Evolutionary conservation across 1,140 invertebrate species (phyloP), one percentile per base, ranked within the genome.

Genomic region (Anoplophora glabripennis): DNA sequence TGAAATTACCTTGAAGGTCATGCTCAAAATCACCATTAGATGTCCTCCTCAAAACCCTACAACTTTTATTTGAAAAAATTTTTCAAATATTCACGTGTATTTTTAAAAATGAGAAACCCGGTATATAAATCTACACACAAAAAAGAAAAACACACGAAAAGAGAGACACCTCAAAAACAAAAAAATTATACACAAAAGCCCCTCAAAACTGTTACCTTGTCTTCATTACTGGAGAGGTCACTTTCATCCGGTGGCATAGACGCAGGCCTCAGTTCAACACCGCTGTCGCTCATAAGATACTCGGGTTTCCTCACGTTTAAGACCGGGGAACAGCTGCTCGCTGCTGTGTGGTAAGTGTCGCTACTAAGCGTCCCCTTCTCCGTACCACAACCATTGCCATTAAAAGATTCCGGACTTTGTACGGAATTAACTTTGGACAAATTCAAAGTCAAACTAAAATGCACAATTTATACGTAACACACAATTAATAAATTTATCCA

Each of bases 271-370:
- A 80, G 51, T 57, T 78, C 78, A 0, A 80, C 79, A 10, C 79
- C 79, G 58, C 79, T 80, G 62, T 80, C 79, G 42, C 77, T 77
- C 79, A 80, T 80, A 4, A 77, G 55, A 41, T 68, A 63, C 33
- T 72, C 69, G 1, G 66, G 28, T 17, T 18, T 40, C 4, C 36
- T 35, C n/a, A 36, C 44, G 5, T 42, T 7, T 7, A 34, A 42
- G n/a, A 38, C 46, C 17, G 63, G 60, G 44, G 77, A 79, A 63
- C 79, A 78, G 54, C 76, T 77, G 11, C 81, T 83, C 12, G 79
- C 74, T 0, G 88, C 87, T n/a, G 88, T 89, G 72, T 89, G 87
- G 70, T 87, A 90, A 0, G 87, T 89, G 63, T 89, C 87, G 33
- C 80, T 80, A 36, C 81, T 82, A 18, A 82, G 64, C 0, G 80